Evolutionary conservation across 2,113 vertebrate genomes (phyloP).

Genomic region (Corydoras maculifer): DNA sequence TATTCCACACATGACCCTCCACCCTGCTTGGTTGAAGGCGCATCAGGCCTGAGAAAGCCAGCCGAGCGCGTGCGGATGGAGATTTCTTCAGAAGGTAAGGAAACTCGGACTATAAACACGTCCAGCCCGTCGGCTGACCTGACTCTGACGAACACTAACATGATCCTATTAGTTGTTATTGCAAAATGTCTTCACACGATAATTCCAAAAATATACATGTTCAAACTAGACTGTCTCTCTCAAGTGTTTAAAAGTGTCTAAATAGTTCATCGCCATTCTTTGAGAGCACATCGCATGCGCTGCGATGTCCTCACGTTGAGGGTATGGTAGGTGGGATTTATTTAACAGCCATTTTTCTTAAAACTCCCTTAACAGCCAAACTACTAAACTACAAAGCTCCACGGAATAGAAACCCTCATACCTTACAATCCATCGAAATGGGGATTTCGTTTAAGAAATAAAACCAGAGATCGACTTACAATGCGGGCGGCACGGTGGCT

Average conservation of each 20-base stretch:
- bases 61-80: constrained; percentile 45
- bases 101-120: constrained; percentile 15
- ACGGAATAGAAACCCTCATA: background rate
- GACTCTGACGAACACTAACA: constrained; percentile 40
- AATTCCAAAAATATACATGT: constrained; percentile 52
- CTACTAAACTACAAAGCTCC: constrained; percentile 31
- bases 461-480: too few species aligned
- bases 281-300: constrained; percentile 33
- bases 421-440: too few species aligned
- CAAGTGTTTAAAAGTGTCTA: constrained; percentile 46
- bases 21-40: constrained; percentile 41
- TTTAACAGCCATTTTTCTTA: too few species aligned
- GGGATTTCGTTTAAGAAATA: too few species aligned
- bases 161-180: constrained; percentile 61
- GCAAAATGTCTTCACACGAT: constrained; percentile 59
- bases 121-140: constrained; percentile 41
- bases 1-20: constrained; percentile 37
- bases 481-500: too few species aligned
- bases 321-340: constrained; percentile 37
- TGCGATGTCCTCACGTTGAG: constrained; percentile 30
- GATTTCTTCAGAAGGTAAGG: constrained; percentile 38
- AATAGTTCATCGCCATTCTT: constrained; percentile 47
- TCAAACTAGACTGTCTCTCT: constrained; percentile 47
- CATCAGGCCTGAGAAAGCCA: constrained; percentile 48
- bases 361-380: constrained; percentile 26